Base-by-base conservation (phyloP, 2,888 invertebrate genomes). In the Eristalis arbustorum region DNA sequence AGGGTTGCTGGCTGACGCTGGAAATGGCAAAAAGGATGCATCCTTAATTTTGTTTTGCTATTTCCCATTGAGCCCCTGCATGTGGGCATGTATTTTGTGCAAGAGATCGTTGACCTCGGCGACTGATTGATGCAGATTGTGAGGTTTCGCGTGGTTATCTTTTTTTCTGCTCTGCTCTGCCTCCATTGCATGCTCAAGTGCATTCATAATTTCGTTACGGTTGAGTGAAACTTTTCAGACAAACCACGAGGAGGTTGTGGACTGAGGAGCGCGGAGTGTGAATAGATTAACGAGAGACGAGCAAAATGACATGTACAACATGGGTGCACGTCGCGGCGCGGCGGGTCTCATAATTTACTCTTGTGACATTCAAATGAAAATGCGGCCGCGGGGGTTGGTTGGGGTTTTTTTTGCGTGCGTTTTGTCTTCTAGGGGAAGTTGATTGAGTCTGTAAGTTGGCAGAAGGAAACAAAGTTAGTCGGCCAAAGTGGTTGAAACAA, bases 181-280 rank as follows among this genome's bases (percentile, higher is more conserved):
- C 25, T 69, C 69, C 18, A 8, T 56, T 66, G 34, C 28, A 56
- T 75, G 62, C 69, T 76, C 68, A 85, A 82, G 82, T 82, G 85
- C 77, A 82, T 82, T 74, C 69, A 66, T 74, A 82, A 85, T 82
- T 76, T 77, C 40, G 77, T 82, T 85, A 74, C 74, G 69, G 74
- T 74, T 77, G 77, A 82, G 62, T 77, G 66, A 18, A 69, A 42
- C 61, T 80, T 80, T 84, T 78, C 73, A 79, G 64, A 79, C 74
- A 67, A 42, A 56, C 59, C 61, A 68, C 31, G 63, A 63, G 34
- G 57, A n/a, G n/a, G n/a, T n/a, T n/a, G n/a, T n/a, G n/a, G n/a
- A n/a, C 40, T 73, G 57, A 69, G 66, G 34, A 69, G 61, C 25
- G 25, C 3, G 25, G 59, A 74, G 34, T 3, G 59, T 71, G 42